These are phyloP conservation scores for Nothobranchius furzeri DNA, from an alignment of 2,113 vertebrate species.

Conservation along the genomic window DNA sequence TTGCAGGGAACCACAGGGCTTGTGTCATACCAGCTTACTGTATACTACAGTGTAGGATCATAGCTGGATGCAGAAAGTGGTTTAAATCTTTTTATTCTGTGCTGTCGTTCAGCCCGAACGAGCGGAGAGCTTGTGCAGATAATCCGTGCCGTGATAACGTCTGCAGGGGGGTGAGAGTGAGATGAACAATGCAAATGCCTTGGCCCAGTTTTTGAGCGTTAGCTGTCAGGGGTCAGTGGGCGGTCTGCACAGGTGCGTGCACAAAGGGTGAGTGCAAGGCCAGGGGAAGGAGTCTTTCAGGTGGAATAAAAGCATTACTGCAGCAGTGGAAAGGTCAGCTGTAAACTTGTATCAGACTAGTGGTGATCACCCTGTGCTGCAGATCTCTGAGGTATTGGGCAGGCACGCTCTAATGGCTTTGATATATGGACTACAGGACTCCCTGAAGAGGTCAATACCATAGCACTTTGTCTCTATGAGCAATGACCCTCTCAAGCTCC, in stretches of 20 bases:
- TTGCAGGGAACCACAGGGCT: constrained; percentile 41
- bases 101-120: constrained; percentile 13
- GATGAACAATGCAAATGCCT: constrained; percentile 35
- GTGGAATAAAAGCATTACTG: constrained; percentile 77
- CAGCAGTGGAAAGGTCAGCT: constrained; percentile 79
- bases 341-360: constrained; percentile 80
- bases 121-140: constrained; percentile 35
- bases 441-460: constrained; percentile 80
- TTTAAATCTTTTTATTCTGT: constrained; percentile 15
- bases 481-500: constrained; percentile 78
- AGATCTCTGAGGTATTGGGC: constrained; percentile 83
- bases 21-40: constrained; percentile 9
- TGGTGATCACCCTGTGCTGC: constrained; percentile 80
- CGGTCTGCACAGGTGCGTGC: constrained; percentile 18
- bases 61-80: constrained; percentile 20
- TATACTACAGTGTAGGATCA: not conserved
- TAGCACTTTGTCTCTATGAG: constrained; percentile 79
- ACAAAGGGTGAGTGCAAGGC: constrained; percentile 34
- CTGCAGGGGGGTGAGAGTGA: constrained; percentile 23
- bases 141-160: constrained; percentile 24
- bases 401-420: constrained; percentile 76
- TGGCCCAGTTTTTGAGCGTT: constrained; percentile 50
- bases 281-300: constrained; percentile 63
- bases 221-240: constrained; percentile 37
- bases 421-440: constrained; percentile 78